Conservation (phyloP, 1,140 invertebrate species). For the Lepidurus arcticus region DNA sequence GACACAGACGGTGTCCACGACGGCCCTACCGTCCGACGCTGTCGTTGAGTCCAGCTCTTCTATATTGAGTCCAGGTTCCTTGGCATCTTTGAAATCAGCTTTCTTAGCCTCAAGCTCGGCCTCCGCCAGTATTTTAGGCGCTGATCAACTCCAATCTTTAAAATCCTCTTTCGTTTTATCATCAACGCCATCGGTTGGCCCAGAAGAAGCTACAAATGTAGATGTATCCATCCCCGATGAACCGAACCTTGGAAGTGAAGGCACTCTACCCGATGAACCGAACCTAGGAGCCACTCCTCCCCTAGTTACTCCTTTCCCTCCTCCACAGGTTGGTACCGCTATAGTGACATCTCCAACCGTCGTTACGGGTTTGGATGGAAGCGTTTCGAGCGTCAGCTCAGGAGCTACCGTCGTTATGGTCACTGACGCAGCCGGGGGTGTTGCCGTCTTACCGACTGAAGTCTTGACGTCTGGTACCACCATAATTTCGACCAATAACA, state of each 20-base stretch:
- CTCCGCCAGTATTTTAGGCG: slow-evolving; percentile 24
- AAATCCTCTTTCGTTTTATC: slow-evolving; percentile 38
- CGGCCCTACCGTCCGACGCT: slow-evolving; percentile 36
- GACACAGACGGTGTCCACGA: slow-evolving; percentile 36
- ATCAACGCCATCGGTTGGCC: slow-evolving; percentile 31
- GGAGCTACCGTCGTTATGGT: slow-evolving; percentile 33
- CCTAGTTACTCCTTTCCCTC: slow-evolving; percentile 32
- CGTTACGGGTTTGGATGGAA: slow-evolving; percentile 25
- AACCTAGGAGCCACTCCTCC: slow-evolving; percentile 34
- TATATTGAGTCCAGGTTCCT: slow-evolving; percentile 33
- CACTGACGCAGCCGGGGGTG: slow-evolving; percentile 33
- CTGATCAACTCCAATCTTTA: slow-evolving; percentile 38
- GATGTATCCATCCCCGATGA: slow-evolving; percentile 26
- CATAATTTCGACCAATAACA: slow-evolving; percentile 29
- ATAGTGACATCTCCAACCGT: slow-evolving; percentile 20
- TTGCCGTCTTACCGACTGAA: slow-evolving; percentile 34
- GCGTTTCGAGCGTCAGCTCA: slow-evolving; percentile 31
- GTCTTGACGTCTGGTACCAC: slow-evolving; percentile 30
- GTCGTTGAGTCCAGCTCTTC: slow-evolving; percentile 35
- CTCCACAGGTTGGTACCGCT: slow-evolving; percentile 24
- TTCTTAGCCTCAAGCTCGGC: slow-evolving; percentile 29
- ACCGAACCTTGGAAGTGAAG: background rate
- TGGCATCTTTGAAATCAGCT: slow-evolving; percentile 37
- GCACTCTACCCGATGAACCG: slow-evolving; percentile 36
- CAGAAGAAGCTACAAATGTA: slow-evolving; percentile 26